Base-by-base conservation (phyloP, 2,888 invertebrate genomes). In the Sthenelais limicola region DNA sequence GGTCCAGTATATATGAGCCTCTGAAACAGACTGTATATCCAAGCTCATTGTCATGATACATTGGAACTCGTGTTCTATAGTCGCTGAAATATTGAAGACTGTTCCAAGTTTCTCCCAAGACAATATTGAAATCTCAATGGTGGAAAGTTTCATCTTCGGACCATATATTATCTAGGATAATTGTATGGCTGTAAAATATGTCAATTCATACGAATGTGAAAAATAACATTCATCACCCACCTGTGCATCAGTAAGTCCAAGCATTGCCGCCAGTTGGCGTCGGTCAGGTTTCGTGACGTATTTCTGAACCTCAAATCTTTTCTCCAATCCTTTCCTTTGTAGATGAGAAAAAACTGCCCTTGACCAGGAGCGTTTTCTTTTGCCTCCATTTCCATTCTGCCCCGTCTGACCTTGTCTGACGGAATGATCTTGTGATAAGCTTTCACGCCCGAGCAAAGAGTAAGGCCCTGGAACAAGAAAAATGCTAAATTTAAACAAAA, bases 281-380 rank as follows among this genome's bases (percentile, higher is more conserved):
- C 97, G 90, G 84, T 97, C 97, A 0, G 96, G 97, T 86, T 97
- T 97, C 0, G 96, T 97, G 76, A 97, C 97, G 85, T 97, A 97
- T 87, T 97, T 97, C 87, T 97, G 97, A 78, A 96, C 91, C 84
- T 95, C 94, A 87, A 97, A 97, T 80, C 96, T 90, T 79, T 95
- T 91, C 89, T 97, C 97, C 71, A 97, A 89, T 0, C 97, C 97
- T 86, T 97, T 97, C n/a, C 97, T 89, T 86, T 97, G 97, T 2
- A 97, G 90, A 85, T 96, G 95, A 83, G 96, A 96, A 87, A 97
- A 97, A 0, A 97, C 97, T 0, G 97, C 97, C 68, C 97, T 90
- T 0, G 96, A 96, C 97, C 97, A 97, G 0, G 96, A 95, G 32
- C 96, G 91, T 86, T 97, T 97, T 73, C 96, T 89, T 84, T 96